phyloP scores from a whole-genome alignment of 2,888 invertebrate genomes.

The Parthenolecanium corni region DNA sequence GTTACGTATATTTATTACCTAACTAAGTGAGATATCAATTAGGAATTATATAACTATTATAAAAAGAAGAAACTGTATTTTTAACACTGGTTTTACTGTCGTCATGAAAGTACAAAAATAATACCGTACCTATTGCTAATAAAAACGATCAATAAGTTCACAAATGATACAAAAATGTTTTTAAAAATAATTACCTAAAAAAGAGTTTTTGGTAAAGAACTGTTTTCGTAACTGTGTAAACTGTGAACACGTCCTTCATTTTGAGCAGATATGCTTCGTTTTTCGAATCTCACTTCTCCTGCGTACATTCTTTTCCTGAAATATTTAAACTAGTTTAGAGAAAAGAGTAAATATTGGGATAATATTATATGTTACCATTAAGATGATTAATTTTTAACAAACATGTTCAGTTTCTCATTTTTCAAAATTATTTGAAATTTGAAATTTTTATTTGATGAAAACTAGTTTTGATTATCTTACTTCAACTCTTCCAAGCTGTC shows the following conservation, averaged over 20 bases:
- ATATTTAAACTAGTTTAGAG: too few species aligned
- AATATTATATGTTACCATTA: neutral
- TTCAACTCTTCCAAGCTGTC: conserved; percentile 53
- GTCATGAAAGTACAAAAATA: too few species aligned
- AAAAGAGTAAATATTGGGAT: neutral
- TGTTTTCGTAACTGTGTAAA: conserved; percentile 43
- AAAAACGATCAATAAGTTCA: too few species aligned
- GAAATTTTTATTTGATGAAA: too few species aligned
- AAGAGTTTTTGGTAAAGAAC: neutral
- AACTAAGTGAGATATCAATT: too few species aligned
- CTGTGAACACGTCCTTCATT: conserved; percentile 96
- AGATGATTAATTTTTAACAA: neutral
- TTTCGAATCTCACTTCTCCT: conserved; percentile 89
- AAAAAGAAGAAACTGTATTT: too few species aligned
- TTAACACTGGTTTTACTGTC: too few species aligned
- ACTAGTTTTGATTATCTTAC: conserved; percentile 36
- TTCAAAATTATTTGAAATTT: neutral
- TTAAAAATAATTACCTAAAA: too few species aligned
- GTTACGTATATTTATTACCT: too few species aligned
- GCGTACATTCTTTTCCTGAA: conserved; percentile 62
- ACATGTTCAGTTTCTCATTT: neutral
- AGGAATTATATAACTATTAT: too few species aligned
- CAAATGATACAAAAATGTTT: too few species aligned
- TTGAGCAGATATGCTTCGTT: conserved; percentile 89
- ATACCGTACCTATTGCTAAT: too few species aligned